Percentiles rank a stretch among this genome's conserved stretches.
Evolutionary conservation across 2,113 vertebrate species (phyloP).

Genomic region (Periophthalmodon schlosseri): DNA sequence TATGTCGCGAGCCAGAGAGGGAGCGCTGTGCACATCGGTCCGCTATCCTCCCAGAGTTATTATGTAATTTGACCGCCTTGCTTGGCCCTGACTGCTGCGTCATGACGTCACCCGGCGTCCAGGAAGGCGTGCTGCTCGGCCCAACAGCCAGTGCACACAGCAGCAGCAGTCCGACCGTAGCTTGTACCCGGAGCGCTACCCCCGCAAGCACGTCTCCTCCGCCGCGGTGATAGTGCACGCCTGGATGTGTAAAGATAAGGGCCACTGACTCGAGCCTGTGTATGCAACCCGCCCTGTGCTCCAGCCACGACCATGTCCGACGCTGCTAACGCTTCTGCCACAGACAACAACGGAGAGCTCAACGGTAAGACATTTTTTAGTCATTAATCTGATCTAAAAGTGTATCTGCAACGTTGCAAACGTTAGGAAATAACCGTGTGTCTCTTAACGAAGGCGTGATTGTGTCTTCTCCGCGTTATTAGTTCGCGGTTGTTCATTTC

Average conservation of each 20-base stretch:
- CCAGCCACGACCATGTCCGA: conserved; percentile 71
- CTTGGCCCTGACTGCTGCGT: conserved; percentile 25
- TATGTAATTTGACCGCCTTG: conserved; percentile 36
- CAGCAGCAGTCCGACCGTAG: not conserved
- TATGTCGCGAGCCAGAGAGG: not conserved
- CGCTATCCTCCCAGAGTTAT: not conserved
- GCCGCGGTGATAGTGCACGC: conserved; percentile 21
- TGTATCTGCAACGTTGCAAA: conserved; percentile 1
- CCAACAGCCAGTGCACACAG: conserved; percentile 22
- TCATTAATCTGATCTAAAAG: accelerated
- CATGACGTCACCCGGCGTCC: conserved; percentile 63
- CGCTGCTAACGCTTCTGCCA: conserved; percentile 55
- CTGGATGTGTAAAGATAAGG: conserved; percentile 58
- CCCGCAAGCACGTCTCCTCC: not conserved
- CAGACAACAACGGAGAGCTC: conserved; percentile 74
- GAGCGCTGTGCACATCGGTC: not conserved
- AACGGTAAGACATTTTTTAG: conserved; percentile 67
- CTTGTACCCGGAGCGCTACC: not conserved
- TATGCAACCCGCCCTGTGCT: conserved; percentile 56
- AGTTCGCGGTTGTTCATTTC: not conserved
- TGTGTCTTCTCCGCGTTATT: not conserved
- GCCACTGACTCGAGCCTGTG: conserved; percentile 48
- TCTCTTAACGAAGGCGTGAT: accelerated
- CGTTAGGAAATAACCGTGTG: not conserved
- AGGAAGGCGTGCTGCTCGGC: conserved; percentile 27